Evolutionary conservation across 1,140 invertebrate species (phyloP).

Genomic region (Bombus huntii): DNA sequence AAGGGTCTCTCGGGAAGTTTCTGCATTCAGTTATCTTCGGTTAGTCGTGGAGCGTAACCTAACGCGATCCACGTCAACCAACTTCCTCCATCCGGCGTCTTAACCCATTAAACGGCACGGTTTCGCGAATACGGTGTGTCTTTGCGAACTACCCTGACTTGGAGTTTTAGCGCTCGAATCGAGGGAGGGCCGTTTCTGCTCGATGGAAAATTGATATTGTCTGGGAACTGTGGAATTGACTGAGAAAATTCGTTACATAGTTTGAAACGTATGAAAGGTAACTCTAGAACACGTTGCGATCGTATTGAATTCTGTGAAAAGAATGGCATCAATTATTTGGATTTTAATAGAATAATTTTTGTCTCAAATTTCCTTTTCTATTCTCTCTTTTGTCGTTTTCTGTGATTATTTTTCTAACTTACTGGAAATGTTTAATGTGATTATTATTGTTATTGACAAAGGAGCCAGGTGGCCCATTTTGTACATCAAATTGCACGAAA

Average conservation of each 20-base stretch:
- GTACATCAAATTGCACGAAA: no score
- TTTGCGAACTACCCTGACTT: not conserved
- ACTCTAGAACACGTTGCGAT: not conserved
- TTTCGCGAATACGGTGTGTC: not conserved
- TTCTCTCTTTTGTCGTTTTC: no score
- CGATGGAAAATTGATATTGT: not conserved
- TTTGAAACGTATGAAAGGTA: not conserved
- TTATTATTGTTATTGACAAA: no score
- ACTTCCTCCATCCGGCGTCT: constrained; percentile 14
- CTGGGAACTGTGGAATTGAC: not conserved
- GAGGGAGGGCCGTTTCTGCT: not conserved
- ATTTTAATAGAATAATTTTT: no score
- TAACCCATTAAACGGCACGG: not conserved
- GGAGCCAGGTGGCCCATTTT: no score
- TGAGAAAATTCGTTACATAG: not conserved
- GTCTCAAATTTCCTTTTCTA: no score
- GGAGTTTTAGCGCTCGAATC: not conserved
- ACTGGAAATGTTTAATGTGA: no score
- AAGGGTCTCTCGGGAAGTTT: constrained; percentile 5
- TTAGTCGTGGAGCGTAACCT: constrained; percentile 2
- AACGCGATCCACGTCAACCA: not conserved
- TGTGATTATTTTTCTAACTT: no score
- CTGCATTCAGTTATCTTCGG: constrained; percentile 25
- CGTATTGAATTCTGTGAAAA: not conserved
- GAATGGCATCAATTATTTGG: no score